Percentiles rank a stretch among this genome's conserved stretches.
phyloP scores from a whole-genome alignment of 2,797 vertebrate genomes.

The Gambelia wislizenii region DNA sequence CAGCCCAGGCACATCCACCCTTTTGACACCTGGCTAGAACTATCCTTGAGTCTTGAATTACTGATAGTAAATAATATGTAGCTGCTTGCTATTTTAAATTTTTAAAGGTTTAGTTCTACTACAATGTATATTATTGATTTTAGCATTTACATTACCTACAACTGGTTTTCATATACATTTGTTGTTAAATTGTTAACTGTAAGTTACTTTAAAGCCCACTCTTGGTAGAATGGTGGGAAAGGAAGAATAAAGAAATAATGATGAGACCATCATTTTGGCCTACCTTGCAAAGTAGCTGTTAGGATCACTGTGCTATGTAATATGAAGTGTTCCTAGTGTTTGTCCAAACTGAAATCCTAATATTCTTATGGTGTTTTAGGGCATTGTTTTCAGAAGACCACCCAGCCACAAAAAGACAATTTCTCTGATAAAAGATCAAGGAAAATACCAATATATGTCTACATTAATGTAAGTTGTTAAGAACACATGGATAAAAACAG shows the following conservation, averaged over 20 bases:
- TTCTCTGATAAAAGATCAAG: neutral
- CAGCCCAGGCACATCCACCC: neutral
- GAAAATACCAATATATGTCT: neutral
- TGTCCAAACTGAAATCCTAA: neutral
- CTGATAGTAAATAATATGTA: neutral
- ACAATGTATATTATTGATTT: no score
- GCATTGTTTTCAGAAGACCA: neutral
- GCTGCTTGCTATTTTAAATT: neutral
- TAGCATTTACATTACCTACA: neutral
- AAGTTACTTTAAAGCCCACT: neutral
- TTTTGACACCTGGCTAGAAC: neutral
- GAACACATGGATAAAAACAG: neutral
- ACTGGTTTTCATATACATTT: neutral
- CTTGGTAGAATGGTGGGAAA: neutral
- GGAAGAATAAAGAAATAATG: neutral
- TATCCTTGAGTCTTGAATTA: no score
- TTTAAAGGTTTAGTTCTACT: no score
- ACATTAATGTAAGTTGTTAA: neutral
- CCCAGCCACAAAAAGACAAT: neutral
- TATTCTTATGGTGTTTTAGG: neutral
- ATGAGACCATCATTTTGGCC: neutral
- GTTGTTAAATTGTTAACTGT: neutral
- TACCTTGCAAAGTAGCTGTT: neutral
- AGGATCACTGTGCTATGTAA: no score
- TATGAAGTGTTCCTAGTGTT: neutral